Evolutionary conservation across 2,113 vertebrate species (phyloP).

Genomic region (Arothron firmamentum): DNA sequence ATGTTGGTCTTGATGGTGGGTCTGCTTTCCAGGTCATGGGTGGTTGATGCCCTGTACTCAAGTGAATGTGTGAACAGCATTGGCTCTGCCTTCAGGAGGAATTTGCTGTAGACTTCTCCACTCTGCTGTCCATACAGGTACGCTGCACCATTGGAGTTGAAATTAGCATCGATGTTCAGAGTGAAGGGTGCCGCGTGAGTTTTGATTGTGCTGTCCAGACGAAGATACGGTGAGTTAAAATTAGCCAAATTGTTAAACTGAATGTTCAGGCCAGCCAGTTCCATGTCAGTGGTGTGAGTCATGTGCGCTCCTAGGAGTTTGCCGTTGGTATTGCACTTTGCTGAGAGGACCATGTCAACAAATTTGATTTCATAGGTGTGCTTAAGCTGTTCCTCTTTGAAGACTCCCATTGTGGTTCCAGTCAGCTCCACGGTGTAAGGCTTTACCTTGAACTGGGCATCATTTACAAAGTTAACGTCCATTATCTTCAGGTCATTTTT

Average conservation of each 20-base stretch:
- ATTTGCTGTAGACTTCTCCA: conserved; percentile 85
- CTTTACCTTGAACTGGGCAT: conserved; percentile 75
- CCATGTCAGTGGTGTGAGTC: conserved; percentile 75
- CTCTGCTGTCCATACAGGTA: conserved; percentile 77
- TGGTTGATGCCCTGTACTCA: conserved; percentile 82
- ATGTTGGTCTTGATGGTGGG: conserved; percentile 68
- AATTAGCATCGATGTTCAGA: conserved; percentile 75
- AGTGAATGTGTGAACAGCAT: conserved; percentile 80
- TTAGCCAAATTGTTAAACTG: conserved; percentile 74
- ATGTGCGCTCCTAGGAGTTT: conserved; percentile 76
- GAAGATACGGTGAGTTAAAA: conserved; percentile 78
- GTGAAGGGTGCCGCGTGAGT: conserved; percentile 75
- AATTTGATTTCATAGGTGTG: conserved; percentile 81
- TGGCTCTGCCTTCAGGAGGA: conserved; percentile 84
- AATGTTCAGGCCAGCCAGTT: conserved; percentile 77
- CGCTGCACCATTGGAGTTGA: conserved; percentile 78
- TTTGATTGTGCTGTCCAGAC: conserved; percentile 76
- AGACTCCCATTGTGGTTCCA: conserved; percentile 77
- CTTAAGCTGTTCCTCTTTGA: conserved; percentile 77
- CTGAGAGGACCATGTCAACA: conserved; percentile 70
- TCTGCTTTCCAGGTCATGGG: conserved; percentile 64
- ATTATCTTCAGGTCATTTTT: conserved; percentile 80
- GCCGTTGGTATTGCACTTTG: conserved; percentile 80
- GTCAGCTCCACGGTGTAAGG: conserved; percentile 77
- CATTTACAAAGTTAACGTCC: conserved; percentile 74